Evolutionary conservation across 2,113 vertebrate genomes (phyloP), one percentile per base, ranked within the genome.

Genomic region (Tyrannus savana): DNA sequence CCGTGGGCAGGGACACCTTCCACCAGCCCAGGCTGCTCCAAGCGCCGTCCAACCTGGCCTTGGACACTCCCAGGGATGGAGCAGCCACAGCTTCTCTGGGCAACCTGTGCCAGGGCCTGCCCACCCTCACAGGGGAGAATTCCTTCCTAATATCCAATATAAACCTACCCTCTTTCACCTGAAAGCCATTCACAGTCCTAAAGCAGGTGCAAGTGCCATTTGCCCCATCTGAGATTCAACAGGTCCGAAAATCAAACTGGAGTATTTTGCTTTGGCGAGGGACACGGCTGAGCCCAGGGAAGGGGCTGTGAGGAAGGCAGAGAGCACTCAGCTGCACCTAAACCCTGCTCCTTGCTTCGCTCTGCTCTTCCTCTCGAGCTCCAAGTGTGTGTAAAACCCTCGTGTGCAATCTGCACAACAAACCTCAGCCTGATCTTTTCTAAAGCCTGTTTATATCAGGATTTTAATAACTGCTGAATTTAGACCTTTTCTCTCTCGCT

Each of bases 281-380:
- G 56, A 39, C 17, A 19, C 0, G 0, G 35, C 67, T 44, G 24
- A 53, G 13, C 5, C 35, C 18, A 41, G 66, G 13, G 31, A 81
- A 79, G 28, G 50, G 53, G 30, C 30, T 5, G 4, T 11, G 21
- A 73, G 50, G 59, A 59, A 60, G 15, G 67, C 0, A 24, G 46
- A 55, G 44, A 64, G 58, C 17, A 9, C n/a, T 3, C 12, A 72
- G 53, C 49, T 56, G 64, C 56, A 63, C 52, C 22, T 9, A n/a
- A 46, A 60, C 66, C 37, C 47, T 84, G 44, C 42, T 52, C n/a
- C 64, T 72, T 9, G 21, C 68, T 71, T 60, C n/a, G 33, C 41
- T 27, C 47, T 50, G 33, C 7, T 31, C 66, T 22, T 41, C 42
- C 64, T 31, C 52, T 68, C 3, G 0, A 10, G 17, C 19, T 82